A percentile compares a stretch with the other conserved stretches of the same genome.
Evolutionary conservation across 2,888 invertebrate genomes (phyloP).

Genomic region (Caenorhabditis sinica): DNA sequence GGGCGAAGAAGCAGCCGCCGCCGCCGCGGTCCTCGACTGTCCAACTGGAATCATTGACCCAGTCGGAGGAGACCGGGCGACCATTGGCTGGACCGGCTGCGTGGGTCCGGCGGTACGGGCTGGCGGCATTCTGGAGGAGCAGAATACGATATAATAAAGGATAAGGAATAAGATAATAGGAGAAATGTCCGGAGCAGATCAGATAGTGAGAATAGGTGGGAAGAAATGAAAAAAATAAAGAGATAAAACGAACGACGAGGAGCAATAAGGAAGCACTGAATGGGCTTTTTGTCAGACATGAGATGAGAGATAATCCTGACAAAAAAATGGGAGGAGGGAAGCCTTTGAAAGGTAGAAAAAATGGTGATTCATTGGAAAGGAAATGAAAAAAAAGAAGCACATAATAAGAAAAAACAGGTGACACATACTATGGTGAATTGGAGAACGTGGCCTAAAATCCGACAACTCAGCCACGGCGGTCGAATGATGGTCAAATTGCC

Average conservation of each 20-base stretch:
- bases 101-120: slow-evolving; percentile 60
- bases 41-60: slow-evolving; percentile 55
- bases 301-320: slow-evolving; percentile 4
- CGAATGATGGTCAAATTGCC: too few relatives aligned
- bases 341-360: slow-evolving; percentile 16
- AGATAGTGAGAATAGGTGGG: too few relatives aligned
- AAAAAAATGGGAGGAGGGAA: background rate
- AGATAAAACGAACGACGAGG: slow-evolving; percentile 3
- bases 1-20: slow-evolving; percentile 4
- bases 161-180: background rate
- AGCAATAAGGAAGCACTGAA: slow-evolving; percentile 12
- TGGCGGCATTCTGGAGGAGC: slow-evolving; percentile 56
- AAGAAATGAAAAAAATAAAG: background rate
- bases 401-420: background rate
- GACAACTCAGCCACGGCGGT: too few relatives aligned
- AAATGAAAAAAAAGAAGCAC: background rate
- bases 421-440: too few relatives aligned
- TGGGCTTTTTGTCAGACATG: background rate
- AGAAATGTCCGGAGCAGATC: background rate
- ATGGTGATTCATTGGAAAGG: slow-evolving; percentile 10
- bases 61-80: slow-evolving; percentile 48
- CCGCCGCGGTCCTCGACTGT: slow-evolving; percentile 1
- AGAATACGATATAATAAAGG: background rate
- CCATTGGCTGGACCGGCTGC: slow-evolving; percentile 61
- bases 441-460: too few relatives aligned